Percentiles rank a stretch among this genome's conserved stretches.
Evolutionary conservation across 2,797 vertebrate species (phyloP).

Genomic region (Neomorphus geoffroyi): DNA sequence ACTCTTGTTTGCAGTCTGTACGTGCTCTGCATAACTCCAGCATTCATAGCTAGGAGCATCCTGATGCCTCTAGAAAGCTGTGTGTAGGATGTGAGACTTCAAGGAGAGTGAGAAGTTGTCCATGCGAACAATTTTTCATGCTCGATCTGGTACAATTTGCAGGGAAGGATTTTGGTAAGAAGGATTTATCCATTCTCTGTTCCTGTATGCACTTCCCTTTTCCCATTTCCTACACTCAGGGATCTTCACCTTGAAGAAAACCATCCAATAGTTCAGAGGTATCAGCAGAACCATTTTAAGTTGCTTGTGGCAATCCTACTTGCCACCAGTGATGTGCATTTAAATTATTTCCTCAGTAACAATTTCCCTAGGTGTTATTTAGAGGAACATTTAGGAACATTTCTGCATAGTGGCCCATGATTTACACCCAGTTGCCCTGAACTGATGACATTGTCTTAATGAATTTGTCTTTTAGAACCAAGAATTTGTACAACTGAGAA

Average conservation of each 20-base stretch:
- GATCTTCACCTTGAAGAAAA: neutral
- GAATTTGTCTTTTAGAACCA: neutral
- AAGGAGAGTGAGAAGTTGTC: neutral
- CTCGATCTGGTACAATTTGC: neutral
- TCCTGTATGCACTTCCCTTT: neutral
- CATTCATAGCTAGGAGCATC: neutral
- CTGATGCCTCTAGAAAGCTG: neutral
- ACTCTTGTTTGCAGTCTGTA: neutral
- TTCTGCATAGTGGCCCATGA: neutral
- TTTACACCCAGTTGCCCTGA: neutral
- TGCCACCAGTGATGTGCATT: neutral
- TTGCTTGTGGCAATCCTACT: neutral
- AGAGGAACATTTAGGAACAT: neutral
- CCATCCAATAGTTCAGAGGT: neutral
- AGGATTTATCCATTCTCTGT: neutral
- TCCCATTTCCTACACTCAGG: neutral
- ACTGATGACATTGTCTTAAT: neutral
- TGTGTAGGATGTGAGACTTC: neutral
- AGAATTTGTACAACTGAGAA: neutral
- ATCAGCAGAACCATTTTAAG: neutral
- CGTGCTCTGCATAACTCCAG: neutral
- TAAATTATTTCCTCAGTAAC: neutral
- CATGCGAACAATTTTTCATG: neutral
- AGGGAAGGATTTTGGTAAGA: neutral
- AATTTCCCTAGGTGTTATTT: neutral